phyloP scores from a whole-genome alignment of 2,113 vertebrate species.

The Sander lucioperca region DNA sequence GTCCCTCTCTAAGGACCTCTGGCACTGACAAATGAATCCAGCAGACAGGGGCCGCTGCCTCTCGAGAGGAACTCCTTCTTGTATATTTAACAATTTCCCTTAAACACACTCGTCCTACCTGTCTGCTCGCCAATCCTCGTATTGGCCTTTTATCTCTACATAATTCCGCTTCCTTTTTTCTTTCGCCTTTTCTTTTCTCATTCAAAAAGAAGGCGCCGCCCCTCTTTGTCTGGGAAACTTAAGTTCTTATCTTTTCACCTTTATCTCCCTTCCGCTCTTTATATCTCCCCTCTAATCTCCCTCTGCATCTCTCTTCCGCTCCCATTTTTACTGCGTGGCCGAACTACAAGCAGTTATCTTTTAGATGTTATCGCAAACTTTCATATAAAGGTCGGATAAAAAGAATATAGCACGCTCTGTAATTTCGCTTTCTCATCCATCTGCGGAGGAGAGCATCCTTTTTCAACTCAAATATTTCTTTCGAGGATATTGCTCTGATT shows the following conservation, averaged over 20 bases:
- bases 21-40: conserved; percentile 58
- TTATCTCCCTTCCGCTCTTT: conserved; percentile 54
- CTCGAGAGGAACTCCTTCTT: conserved; percentile 47
- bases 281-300: conserved; percentile 62
- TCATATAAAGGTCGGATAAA: conserved; percentile 62
- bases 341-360: conserved; percentile 70
- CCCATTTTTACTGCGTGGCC: conserved; percentile 44
- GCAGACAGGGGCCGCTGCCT: conserved; percentile 39
- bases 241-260: conserved; percentile 70
- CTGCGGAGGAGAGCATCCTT: conserved; percentile 27
- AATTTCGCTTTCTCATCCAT: conserved; percentile 64
- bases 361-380: conserved; percentile 72
- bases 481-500: conserved; percentile 69
- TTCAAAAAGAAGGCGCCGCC: conserved; percentile 30
- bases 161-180: conserved; percentile 29
- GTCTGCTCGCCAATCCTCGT: conserved; percentile 37
- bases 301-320: conserved; percentile 45
- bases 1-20: conserved; percentile 37
- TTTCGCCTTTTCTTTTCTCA: conserved; percentile 33
- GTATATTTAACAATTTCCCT: conserved; percentile 45
- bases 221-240: conserved; percentile 59
- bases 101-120: conserved; percentile 7
- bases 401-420: conserved; percentile 46
- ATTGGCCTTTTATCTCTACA: conserved; percentile 36
- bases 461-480: conserved; percentile 35